A percentile compares a stretch with the other conserved stretches of the same genome.
Conservation (phyloP, 2,888 invertebrate genomes). For the Harpagoxenus sublaevis region DNA sequence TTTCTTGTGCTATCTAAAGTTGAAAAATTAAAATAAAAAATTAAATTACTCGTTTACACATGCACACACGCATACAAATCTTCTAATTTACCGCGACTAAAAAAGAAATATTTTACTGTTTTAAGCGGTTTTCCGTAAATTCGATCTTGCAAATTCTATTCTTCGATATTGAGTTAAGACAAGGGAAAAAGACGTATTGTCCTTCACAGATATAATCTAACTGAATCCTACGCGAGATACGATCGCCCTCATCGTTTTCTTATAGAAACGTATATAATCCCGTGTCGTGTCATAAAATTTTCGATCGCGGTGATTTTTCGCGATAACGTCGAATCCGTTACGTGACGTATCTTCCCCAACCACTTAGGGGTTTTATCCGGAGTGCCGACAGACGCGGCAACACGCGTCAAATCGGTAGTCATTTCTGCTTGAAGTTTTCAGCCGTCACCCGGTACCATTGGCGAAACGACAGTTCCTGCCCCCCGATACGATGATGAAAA, state of each 20-base stretch:
- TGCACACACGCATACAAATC: not conserved
- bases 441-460: not conserved
- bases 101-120: not conserved
- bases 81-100: not conserved
- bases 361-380: slow-evolving; percentile 11
- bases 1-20: not conserved
- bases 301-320: slow-evolving; percentile 19
- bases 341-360: slow-evolving; percentile 40
- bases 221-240: not conserved
- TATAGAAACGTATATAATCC: not conserved
- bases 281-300: slow-evolving; percentile 30
- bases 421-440: slow-evolving; percentile 4
- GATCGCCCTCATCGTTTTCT: not conserved
- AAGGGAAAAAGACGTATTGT: not conserved
- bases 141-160: not conserved
- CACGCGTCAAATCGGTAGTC: slow-evolving; percentile 27
- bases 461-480: not conserved
- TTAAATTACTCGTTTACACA: not conserved
- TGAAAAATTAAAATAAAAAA: not conserved
- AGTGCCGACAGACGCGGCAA: slow-evolving; percentile 18
- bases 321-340: slow-evolving; percentile 32
- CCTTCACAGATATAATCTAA: not conserved
- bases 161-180: not conserved
- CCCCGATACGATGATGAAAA: slow-evolving; percentile 43
- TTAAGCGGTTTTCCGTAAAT: not conserved